Conservation (phyloP, 2,888 invertebrate genomes). For the Peribatodes rhomboidaria region DNA sequence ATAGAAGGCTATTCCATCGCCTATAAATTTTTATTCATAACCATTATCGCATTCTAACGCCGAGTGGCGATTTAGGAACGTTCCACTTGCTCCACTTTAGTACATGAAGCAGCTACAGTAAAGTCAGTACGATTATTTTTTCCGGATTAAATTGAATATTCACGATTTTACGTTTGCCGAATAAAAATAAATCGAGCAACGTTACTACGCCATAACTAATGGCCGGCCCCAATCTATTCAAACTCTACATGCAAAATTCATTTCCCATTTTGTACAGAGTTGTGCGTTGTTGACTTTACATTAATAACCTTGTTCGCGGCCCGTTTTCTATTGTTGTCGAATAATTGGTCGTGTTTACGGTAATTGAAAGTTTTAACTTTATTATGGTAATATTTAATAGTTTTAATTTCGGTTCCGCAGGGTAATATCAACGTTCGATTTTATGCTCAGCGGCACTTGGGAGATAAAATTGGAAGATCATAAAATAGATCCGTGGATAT, state of each 20-base stretch:
- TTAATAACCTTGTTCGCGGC: slow-evolving; percentile 43
- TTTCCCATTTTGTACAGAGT: slow-evolving; percentile 47
- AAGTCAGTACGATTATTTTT: slow-evolving; percentile 35
- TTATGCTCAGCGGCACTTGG: slow-evolving; percentile 51
- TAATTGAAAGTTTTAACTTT: slow-evolving; percentile 36
- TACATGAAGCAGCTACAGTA: slow-evolving; percentile 21
- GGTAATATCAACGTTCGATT: slow-evolving; percentile 37
- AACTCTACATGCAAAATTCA: slow-evolving; percentile 47
- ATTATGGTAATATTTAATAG: slow-evolving; percentile 15
- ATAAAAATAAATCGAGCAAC: slow-evolving; percentile 44
- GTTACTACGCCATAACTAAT: slow-evolving; percentile 48
- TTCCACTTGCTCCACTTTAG: slow-evolving; percentile 7
- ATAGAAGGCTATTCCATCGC: slow-evolving; percentile 70
- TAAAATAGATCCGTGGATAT: slow-evolving; percentile 71
- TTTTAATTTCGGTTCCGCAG: slow-evolving; percentile 12
- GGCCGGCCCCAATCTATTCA: slow-evolving; percentile 45
- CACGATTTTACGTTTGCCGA: slow-evolving; percentile 25
- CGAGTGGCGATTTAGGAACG: slow-evolving; percentile 49
- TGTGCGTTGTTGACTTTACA: slow-evolving; percentile 50
- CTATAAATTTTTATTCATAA: slow-evolving; percentile 76
- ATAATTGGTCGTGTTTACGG: slow-evolving; percentile 44
- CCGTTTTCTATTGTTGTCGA: slow-evolving; percentile 44
- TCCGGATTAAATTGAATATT: slow-evolving; percentile 35
- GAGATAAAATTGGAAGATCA: slow-evolving; percentile 69
- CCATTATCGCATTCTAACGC: slow-evolving; percentile 64